Conservation (phyloP, 2,888 invertebrate genomes). For the Eucera pruinosa region DNA sequence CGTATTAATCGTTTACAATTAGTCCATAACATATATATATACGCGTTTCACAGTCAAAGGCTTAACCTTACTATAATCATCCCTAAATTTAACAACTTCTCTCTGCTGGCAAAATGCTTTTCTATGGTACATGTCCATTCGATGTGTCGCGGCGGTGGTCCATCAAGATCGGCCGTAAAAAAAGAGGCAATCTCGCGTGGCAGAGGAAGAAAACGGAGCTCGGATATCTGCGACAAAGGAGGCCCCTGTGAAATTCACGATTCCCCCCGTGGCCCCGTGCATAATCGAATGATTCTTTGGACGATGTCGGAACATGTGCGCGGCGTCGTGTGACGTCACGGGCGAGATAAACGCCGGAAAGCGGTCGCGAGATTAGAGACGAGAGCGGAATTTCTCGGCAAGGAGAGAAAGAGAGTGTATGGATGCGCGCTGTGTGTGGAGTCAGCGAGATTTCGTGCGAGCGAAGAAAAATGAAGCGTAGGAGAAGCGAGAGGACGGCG, state of each 20-base stretch:
- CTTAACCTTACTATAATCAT: too few relatives aligned
- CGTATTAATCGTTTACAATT: too few relatives aligned
- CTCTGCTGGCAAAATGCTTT: conserved; percentile 19
- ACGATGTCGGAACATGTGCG: conserved; percentile 72
- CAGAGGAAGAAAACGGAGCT: conserved; percentile 14
- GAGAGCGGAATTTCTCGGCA: conserved; percentile 48
- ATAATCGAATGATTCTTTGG: conserved; percentile 80
- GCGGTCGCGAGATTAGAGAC: conserved; percentile 56
- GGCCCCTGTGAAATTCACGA: conserved; percentile 74
- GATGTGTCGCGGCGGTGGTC: conserved; percentile 11
- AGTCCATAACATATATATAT: too few relatives aligned
- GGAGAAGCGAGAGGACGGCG: conserved; percentile 36
- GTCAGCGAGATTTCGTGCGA: conserved; percentile 62
- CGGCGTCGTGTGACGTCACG: conserved; percentile 72
- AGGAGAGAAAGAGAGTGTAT: background rate
- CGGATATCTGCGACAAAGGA: conserved; percentile 55
- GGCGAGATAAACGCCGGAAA: conserved; percentile 66
- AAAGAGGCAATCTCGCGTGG: conserved; percentile 19
- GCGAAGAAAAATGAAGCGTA: conserved; percentile 51
- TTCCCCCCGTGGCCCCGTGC: conserved; percentile 66
- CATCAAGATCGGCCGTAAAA: conserved; percentile 46
- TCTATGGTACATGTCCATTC: conserved; percentile 18
- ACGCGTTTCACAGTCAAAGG: too few relatives aligned
- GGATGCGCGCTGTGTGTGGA: background rate
- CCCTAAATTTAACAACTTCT: too few relatives aligned